Conservation (phyloP, 2,888 invertebrate genomes). For the Dascillus cervinus region DNA sequence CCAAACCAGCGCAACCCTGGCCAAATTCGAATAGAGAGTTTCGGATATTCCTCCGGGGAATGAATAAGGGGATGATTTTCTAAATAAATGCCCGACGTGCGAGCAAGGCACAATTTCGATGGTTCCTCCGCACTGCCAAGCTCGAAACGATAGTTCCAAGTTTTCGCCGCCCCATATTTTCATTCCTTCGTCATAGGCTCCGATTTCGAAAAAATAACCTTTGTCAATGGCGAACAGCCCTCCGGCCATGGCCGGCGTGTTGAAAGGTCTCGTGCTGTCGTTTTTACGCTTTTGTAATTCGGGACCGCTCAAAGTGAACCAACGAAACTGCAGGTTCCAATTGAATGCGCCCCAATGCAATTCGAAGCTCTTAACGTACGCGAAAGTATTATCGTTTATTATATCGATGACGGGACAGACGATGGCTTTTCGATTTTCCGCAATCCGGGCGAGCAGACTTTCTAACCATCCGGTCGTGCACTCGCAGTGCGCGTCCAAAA, state of each 20-base stretch:
- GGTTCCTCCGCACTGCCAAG: constrained; percentile 91
- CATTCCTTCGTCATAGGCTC: constrained; percentile 65
- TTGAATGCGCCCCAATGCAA: constrained; percentile 98
- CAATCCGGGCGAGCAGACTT: constrained; percentile 48
- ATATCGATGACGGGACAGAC: constrained; percentile 87
- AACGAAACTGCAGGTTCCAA: constrained; percentile 88
- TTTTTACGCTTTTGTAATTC: constrained; percentile 55
- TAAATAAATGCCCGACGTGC: constrained; percentile 87
- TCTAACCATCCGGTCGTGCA: constrained; percentile 67
- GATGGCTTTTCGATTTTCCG: constrained; percentile 55
- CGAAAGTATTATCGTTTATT: constrained; percentile 91
- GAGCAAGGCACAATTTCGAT: constrained; percentile 90
- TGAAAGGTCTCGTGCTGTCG: constrained; percentile 61
- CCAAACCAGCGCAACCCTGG: constrained; percentile 92
- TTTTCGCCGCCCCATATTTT: constrained; percentile 98
- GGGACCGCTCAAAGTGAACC: constrained; percentile 67
- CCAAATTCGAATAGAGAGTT: constrained; percentile 84
- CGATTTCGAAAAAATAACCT: constrained; percentile 79
- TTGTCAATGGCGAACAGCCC: constrained; percentile 86
- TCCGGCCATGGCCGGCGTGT: constrained; percentile 90
- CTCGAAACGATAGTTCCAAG: constrained; percentile 90
- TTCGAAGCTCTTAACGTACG: constrained; percentile 90
- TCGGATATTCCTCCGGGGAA: constrained; percentile 88
- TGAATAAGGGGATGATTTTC: constrained; percentile 89
- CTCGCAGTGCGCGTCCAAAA: constrained; percentile 92